Conservation (phyloP, 2,888 invertebrate species). For the Blastobasis lacticolella region DNA sequence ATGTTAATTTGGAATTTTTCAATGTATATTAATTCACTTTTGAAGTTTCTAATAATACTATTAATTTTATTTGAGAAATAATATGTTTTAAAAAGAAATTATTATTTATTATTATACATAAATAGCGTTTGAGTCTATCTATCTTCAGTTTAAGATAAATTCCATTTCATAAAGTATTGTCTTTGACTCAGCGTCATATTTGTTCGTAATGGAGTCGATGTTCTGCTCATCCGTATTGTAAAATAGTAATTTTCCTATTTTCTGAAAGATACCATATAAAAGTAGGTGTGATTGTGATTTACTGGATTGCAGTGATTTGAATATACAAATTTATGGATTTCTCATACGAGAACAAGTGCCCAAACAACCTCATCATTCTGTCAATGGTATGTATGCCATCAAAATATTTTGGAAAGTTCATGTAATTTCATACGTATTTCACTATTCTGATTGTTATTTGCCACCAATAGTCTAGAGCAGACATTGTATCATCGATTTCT, state of each 20-base stretch:
- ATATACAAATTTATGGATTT: slow-evolving; percentile 50
- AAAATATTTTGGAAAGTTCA: slow-evolving; percentile 75
- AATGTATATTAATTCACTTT: too few species aligned
- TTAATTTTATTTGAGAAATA: slow-evolving; percentile 9
- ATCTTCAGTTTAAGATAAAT: slow-evolving; percentile 24
- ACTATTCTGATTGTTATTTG: slow-evolving; percentile 17
- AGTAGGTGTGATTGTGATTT: slow-evolving; percentile 36
- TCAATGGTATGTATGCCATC: slow-evolving; percentile 73
- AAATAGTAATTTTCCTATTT: slow-evolving; percentile 42
- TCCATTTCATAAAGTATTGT: slow-evolving; percentile 41
- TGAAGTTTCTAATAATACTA: too few species aligned
- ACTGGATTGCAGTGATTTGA: slow-evolving; percentile 53
- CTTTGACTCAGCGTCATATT: slow-evolving; percentile 76
- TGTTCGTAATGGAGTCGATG: slow-evolving; percentile 79
- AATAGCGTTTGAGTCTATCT: too few species aligned
- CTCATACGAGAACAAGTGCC: slow-evolving; percentile 31
- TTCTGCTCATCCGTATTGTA: slow-evolving; percentile 47
- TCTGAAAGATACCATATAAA: slow-evolving; percentile 48
- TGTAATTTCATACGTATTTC: slow-evolving; percentile 32
- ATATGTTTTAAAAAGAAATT: slow-evolving; percentile 1
- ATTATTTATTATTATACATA: neutral
- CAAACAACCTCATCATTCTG: slow-evolving; percentile 54
- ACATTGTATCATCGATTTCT: slow-evolving; percentile 13
- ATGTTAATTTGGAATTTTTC: slow-evolving; percentile 27
- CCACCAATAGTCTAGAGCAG: slow-evolving; percentile 14